A percentile compares a stretch with the other conserved stretches of the same genome.
Conservation (phyloP, 2,888 invertebrate species). For the Colletes collaris region DNA sequence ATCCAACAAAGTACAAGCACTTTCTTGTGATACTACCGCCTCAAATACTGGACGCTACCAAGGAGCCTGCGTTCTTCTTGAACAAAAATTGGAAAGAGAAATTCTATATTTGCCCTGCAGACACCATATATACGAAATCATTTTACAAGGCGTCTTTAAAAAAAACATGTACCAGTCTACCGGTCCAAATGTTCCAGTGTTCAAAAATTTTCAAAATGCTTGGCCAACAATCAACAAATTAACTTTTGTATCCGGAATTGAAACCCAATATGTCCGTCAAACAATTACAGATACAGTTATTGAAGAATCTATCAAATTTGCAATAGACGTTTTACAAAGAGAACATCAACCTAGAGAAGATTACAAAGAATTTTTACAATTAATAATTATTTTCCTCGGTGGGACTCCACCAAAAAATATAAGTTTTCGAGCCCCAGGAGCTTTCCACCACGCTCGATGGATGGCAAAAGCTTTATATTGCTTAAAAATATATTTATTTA, state of each 20-base stretch:
- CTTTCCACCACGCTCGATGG: conserved; percentile 70
- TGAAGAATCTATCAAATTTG: background rate
- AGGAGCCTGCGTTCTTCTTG: background rate
- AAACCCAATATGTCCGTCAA: background rate
- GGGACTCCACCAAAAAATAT: background rate
- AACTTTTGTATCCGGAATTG: background rate
- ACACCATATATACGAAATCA: conserved; percentile 1
- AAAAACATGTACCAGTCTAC: background rate
- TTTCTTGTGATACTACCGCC: background rate
- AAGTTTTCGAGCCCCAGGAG: conserved; percentile 57
- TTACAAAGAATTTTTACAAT: too few relatives aligned
- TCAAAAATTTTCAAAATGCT: conserved; percentile 1
- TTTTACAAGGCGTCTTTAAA: background rate
- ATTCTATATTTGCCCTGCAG: conserved; percentile 10
- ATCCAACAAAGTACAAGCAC: background rate
- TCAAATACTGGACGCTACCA: background rate
- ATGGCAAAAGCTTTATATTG: conserved; percentile 70
- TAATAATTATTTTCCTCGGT: too few relatives aligned
- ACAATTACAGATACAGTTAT: background rate
- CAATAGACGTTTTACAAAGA: too few relatives aligned
- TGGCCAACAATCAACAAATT: background rate
- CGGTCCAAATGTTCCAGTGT: background rate
- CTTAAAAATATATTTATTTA: conserved; percentile 50
- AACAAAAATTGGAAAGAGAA: background rate
- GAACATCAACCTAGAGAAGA: too few relatives aligned